Base-by-base conservation (phyloP, 2,113 vertebrate genomes). In the Etia nguti region DNA sequence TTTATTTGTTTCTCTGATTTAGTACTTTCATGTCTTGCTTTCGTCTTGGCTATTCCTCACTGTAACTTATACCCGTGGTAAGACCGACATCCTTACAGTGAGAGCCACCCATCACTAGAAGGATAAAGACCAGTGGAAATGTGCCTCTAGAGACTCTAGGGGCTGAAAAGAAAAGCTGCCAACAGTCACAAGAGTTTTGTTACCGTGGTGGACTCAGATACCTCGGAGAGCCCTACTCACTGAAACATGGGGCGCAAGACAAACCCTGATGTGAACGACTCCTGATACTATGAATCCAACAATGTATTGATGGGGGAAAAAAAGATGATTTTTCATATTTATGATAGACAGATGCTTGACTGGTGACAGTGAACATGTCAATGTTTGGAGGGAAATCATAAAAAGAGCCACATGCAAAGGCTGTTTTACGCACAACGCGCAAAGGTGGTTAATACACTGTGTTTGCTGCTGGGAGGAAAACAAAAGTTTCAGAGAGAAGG, bases 11-110 rank as follows among this genome's bases (percentile, higher is more conserved):
- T 86, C 86, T 88, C 83, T 87, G 81, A 91, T 86, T 91, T 85
- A 52, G 80, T 26, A 75, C 85, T 80, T 81, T 89, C 57, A 82
- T 84, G 60, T 86, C 22, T 55, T 86, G 29, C 85, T 82, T 88
- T 87, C 88, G 86, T 83, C 87, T 89, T 83, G 88, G 93, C 90
- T 91, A 83, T 83, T 86, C 79, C 82, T 79, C 59, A 20, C 82
- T 95, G 96, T 95, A 96, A 96, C 88, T 92, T 95, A 96, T 95
- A 96, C 95, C 95, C 94, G 95, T 96, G 96, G 95, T 94, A 96
- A 96, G 94, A 92, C 87, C 90, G 75, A 81, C 80, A 43, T 90
- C 82, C 89, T 89, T 88, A 90, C 93, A 93, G 93, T 94, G 92
- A 90, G 92, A 94, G 93, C 94, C 91, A 95, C 93, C 94, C 93